Base-by-base conservation (phyloP, 2,797 vertebrate species). In the Neopelma chrysocephalum region DNA sequence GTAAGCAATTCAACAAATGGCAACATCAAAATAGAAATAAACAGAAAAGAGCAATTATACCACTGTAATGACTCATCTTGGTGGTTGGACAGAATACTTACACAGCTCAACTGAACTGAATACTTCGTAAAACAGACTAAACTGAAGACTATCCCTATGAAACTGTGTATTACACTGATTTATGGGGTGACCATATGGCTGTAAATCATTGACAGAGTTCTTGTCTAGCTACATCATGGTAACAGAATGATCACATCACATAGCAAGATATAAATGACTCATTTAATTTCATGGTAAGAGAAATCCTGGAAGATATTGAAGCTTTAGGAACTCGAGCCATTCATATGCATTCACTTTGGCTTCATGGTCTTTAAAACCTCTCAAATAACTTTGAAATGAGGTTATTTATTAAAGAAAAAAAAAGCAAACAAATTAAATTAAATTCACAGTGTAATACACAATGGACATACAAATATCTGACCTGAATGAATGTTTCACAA, bases 1-100 rank as follows among this genome's bases (percentile, higher is more conserved):
- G 79, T 90, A 95, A 96, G 61, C 60, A 94, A 80, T 65, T 96
- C 68, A 90, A 78, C 76, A 96, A 90, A 92, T 86, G 65, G 50
- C 66, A 91, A 69, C 31, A 38, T 26, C 54, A 77, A 71, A 77
- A 76, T 50, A 93, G 85, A 95, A 92, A 96, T 60, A 89, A 91
- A 72, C 36, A 94, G 64, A 89, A 69, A 87, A 93, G 42, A 83
- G 70, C 68, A 94, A 94, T 92, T 82, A 51, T 27, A 72, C 64
- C 25, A 40, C 66, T 58, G 20, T 7, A 48, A 38, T 89, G 89
- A 96, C 32, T 96, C 86, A 76, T 58, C 20, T 47, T 66, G 76
- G 75, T 73, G 82, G 79, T 95, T 76, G 62, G 75, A 88, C 68
- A 56, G 64, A 72, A 47, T 50, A n/a, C 19, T 89, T 40, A 66